phyloP scores from a whole-genome alignment of 2,888 invertebrate genomes.

The Nycteola revayana region DNA sequence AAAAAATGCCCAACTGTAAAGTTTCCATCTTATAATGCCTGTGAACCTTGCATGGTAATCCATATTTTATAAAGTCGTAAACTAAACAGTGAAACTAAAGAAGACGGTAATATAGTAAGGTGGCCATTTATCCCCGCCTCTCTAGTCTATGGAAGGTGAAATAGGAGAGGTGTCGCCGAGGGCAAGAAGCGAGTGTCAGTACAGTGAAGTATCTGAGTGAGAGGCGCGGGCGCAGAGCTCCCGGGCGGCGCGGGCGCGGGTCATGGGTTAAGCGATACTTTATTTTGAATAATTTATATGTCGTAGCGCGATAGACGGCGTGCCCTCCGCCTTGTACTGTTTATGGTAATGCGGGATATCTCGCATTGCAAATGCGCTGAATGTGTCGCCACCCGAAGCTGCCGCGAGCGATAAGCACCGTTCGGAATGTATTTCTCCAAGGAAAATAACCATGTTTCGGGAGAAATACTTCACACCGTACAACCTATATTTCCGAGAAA shows the following conservation, averaged over 20 bases:
- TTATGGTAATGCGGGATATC: constrained; percentile 81
- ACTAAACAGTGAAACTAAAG: too few species aligned
- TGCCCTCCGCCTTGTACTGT: constrained; percentile 78
- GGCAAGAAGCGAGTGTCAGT: constrained; percentile 26
- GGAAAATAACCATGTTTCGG: constrained; percentile 52
- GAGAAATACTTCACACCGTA: constrained; percentile 46
- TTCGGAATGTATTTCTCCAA: constrained; percentile 56
- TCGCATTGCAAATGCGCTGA: constrained; percentile 80
- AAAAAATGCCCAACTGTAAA: too few species aligned
- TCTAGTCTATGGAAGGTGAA: too few species aligned
- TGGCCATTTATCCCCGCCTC: too few species aligned
- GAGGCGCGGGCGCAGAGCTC: constrained; percentile 23
- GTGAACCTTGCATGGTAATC: too few species aligned
- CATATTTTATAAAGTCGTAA: too few species aligned
- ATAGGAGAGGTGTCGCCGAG: constrained; percentile 10
- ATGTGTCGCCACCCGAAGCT: constrained; percentile 73
- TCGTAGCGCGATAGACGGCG: constrained; percentile 78
- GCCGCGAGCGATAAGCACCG: constrained; percentile 63
- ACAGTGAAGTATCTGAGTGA: neutral
- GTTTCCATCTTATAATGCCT: too few species aligned
- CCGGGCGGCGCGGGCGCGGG: constrained; percentile 36
- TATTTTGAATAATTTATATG: constrained; percentile 83
- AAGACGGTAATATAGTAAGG: too few species aligned
- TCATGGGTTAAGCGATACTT: constrained; percentile 81
- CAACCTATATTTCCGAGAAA: constrained; percentile 36